phyloP scores from a whole-genome alignment of 2,113 vertebrate species.

The Bos indicus region DNA sequence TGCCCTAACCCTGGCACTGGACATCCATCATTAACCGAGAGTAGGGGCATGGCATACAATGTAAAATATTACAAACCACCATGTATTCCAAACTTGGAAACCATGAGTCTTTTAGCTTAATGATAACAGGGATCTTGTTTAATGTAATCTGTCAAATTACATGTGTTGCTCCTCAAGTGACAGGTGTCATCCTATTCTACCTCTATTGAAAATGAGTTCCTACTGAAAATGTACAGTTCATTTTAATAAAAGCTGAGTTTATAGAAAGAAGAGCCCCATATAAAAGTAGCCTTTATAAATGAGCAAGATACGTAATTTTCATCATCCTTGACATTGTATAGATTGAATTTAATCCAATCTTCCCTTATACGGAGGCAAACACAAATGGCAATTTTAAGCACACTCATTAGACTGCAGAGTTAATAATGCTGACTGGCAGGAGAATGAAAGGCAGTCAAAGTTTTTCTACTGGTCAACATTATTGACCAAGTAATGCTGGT shows the following conservation, averaged over 20 bases:
- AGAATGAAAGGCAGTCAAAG: not conserved
- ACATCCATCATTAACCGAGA: not conserved
- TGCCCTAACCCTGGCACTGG: not conserved
- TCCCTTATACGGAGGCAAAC: not conserved
- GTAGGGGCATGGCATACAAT: not conserved
- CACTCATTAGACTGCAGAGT: not conserved
- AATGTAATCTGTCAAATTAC: not conserved
- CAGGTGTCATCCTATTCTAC: not conserved
- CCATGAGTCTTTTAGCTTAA: not conserved
- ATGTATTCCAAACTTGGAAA: not conserved
- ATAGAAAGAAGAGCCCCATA: not conserved
- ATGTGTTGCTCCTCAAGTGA: not conserved
- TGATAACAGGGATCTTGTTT: not conserved
- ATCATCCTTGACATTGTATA: not conserved
- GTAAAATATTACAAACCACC: not conserved
- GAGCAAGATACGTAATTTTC: not conserved
- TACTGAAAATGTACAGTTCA: not conserved
- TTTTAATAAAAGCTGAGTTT: not conserved
- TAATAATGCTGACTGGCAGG: constrained; percentile 23
- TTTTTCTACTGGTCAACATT: constrained; percentile 20
- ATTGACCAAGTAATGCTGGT: constrained; percentile 35
- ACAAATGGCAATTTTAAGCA: not conserved
- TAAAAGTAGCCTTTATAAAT: not conserved
- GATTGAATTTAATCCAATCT: constrained; percentile 40
- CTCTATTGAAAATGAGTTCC: not conserved